Evolutionary conservation across 1,140 invertebrate genomes (phyloP), one percentile per base, ranked within the genome.

Genomic region (Formica selysi): DNA sequence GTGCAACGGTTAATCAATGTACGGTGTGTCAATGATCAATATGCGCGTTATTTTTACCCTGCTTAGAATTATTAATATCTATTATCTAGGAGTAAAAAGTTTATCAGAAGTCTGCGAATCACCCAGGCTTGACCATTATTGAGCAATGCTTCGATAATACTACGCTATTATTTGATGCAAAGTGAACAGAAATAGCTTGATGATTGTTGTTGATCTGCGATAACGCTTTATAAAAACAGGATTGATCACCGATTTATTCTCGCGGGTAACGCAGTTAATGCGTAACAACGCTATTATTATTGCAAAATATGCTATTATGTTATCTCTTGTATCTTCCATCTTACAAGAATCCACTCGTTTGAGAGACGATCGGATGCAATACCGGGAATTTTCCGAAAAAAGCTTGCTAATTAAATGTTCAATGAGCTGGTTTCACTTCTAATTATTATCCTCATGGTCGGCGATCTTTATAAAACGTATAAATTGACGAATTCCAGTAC

Each of bases 361-460:
- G 19, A 36, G 41, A 54, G 54, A 29, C 65, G 13, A 36, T 19
- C 51, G 38, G 36, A 73, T 61, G 59, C 54, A 41, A 13, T 22
- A 41, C 11, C 26, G n/a, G 3, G 8, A 19, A 7, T 41, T 74
- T 74, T 73, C 10, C 19, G 62, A 83, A 61, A 48, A 61, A 59
- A 59, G 38, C 19, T 29, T 22, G 11, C 38, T 57, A 54, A 83
- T 74, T 59, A 61, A 61, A 48, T 48, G 54, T 41, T 74, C 44
- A 29, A 0, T 61, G 62, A 80, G 61, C 54, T 38, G 67, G 38
- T 61, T 81, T 26, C 54, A 73, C 13, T 83, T 83, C 73, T 36
- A 54, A 71, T 71, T 38, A 26, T 83, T 73, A 83, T 62, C 3
- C 19, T 73, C 11, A 19, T 44, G 26, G 26, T 16, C 67, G 54